Conservation (phyloP, 2,797 vertebrate species). For the Acanthurus tractus region DNA sequence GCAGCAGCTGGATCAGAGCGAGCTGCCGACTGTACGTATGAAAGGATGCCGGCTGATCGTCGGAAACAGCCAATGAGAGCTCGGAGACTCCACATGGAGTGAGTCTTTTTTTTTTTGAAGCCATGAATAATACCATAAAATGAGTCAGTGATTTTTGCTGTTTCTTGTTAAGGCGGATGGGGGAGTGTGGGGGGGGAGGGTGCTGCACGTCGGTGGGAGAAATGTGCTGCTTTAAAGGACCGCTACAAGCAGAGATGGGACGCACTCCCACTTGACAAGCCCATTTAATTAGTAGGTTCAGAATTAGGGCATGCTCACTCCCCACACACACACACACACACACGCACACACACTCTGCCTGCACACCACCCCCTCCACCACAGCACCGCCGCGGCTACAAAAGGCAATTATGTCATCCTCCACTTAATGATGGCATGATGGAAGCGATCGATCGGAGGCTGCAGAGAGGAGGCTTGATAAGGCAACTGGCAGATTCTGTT, state of each 20-base stretch:
- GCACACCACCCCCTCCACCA: slow-evolving; percentile 46
- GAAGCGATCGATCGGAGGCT: slow-evolving; percentile 70
- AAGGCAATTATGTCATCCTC: slow-evolving; percentile 77
- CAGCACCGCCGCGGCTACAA: slow-evolving; percentile 50
- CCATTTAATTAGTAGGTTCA: slow-evolving; percentile 74
- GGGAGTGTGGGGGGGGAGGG: neutral
- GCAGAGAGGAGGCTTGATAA: slow-evolving; percentile 61
- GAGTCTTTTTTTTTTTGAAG: slow-evolving; percentile 29
- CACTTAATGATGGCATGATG: slow-evolving; percentile 73
- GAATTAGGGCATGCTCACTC: slow-evolving; percentile 55
- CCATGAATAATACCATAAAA: slow-evolving; percentile 53
- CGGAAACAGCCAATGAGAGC: slow-evolving; percentile 46
- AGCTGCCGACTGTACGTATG: slow-evolving; percentile 55
- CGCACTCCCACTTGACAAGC: slow-evolving; percentile 60
- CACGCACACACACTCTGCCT: neutral
- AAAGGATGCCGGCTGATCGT: slow-evolving; percentile 39
- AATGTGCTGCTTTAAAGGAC: slow-evolving; percentile 52
- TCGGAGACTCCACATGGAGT: slow-evolving; percentile 43
- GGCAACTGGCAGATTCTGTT: slow-evolving; percentile 67
- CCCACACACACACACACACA: slow-evolving; percentile 5
- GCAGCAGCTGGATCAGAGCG: slow-evolving; percentile 62
- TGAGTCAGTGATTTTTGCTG: slow-evolving; percentile 57
- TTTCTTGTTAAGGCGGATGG: slow-evolving; percentile 17
- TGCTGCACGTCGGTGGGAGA: slow-evolving; percentile 8
- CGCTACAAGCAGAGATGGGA: slow-evolving; percentile 34